Percentiles rank a stretch among this genome's conserved stretches.
These are phyloP conservation scores for Mythimna lalbum DNA, from an alignment of 2,888 invertebrate species.

Conservation along the genomic window DNA sequence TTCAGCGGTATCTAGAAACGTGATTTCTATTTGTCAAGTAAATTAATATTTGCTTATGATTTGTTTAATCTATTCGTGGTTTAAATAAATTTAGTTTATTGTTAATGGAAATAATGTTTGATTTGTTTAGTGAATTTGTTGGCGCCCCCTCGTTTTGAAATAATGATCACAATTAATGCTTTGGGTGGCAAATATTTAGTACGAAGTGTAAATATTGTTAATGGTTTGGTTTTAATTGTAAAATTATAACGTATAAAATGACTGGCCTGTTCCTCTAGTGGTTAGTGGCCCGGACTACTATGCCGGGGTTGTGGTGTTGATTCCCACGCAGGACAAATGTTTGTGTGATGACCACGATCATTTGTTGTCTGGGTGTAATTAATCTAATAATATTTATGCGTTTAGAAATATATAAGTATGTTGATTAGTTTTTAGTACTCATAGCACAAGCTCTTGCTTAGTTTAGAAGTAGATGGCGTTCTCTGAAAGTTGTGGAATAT, in stretches of 20 bases:
- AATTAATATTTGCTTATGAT: constrained; percentile 48
- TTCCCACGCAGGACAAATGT: too few species aligned
- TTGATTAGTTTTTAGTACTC: too few species aligned
- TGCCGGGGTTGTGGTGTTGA: too few species aligned
- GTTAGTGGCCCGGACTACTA: too few species aligned
- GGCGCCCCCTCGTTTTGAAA: constrained; percentile 38
- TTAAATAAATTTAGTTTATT: constrained; percentile 47
- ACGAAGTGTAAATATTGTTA: constrained; percentile 40
- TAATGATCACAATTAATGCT: constrained; percentile 28
- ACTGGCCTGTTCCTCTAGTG: too few species aligned
- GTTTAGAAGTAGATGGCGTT: too few species aligned
- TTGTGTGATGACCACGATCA: too few species aligned
- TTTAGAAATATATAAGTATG: too few species aligned
- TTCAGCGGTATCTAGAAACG: constrained; percentile 38
- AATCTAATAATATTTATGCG: too few species aligned
- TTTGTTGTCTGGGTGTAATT: too few species aligned
- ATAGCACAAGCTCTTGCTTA: too few species aligned
- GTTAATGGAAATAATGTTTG: constrained; percentile 35
- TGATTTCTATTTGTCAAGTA: constrained; percentile 59
- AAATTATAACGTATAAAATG: not conserved
- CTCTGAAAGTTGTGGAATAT: too few species aligned
- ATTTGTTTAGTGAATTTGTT: constrained; percentile 24
- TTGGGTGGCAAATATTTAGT: constrained; percentile 28
- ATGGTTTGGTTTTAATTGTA: constrained; percentile 29
- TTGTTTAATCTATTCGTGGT: constrained; percentile 37